Evolutionary conservation across 2,797 vertebrate species (phyloP).

Genomic region (Emydoidea blandingii): DNA sequence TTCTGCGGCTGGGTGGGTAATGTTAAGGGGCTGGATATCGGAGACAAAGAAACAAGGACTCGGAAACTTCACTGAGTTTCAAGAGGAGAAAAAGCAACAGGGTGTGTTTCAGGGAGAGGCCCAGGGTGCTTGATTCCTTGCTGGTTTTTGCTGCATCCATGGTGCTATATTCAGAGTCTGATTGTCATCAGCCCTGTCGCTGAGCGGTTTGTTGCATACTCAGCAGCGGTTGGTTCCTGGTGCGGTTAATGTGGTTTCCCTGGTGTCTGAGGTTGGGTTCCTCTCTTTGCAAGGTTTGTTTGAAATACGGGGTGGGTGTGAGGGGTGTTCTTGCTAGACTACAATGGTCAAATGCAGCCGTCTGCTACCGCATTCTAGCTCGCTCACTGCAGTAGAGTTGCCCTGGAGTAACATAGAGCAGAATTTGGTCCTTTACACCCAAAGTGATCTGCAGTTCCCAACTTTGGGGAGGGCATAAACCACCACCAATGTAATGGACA

Average conservation of each 20-base stretch:
- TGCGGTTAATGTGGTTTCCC: not conserved
- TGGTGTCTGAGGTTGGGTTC: not conserved
- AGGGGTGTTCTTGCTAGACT: not conserved
- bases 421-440: not conserved
- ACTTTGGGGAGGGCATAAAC: not conserved
- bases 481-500: fast-evolving
- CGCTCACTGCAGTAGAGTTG: not conserved
- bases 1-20: not conserved
- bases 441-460: not conserved
- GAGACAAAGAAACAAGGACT: not conserved
- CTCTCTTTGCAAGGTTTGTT: not conserved
- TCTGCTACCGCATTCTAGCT: not conserved
- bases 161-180: not conserved
- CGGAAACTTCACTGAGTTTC: not conserved
- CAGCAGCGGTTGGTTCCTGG: not conserved
- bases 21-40: not conserved
- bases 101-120: not conserved
- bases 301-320: not conserved
- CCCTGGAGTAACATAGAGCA: not conserved
- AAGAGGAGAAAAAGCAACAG: not conserved
- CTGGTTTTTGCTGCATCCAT: not conserved
- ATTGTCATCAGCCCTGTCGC: not conserved
- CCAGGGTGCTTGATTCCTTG: not conserved
- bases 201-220: not conserved
- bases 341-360: not conserved